Base-by-base conservation (phyloP, 2,113 vertebrate genomes). In the Lophochroa leadbeateri region DNA sequence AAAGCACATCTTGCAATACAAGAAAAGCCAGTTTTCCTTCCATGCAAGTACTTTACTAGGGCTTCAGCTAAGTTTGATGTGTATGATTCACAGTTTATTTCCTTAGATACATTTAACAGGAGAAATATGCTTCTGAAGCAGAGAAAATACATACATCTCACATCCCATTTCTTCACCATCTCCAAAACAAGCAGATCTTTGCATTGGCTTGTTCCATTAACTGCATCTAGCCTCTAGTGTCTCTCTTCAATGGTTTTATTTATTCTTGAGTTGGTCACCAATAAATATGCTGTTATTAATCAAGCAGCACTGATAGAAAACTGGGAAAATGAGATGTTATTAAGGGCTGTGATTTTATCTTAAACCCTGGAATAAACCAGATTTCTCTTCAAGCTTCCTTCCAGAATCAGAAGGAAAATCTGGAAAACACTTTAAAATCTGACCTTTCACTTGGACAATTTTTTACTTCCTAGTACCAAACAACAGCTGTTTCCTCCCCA, bases 11-110 rank as follows among this genome's bases (percentile, higher is more conserved):
- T 8, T 52, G 44, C 76, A 96, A 60, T 57, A 72, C 3, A 10
- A 68, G 57, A 87, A 91, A 94, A 91, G 14, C 6, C 70, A 77
- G 19, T 72, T 85, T 91, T 82, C 79, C 92, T 83, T 93, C 46
- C 50, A 49, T 44, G 12, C 7, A 79, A 90, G 69, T 11, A 76
- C 25, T 60, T 72, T 39, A 28, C 33, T 19, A 3, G 67, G 82
- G 74, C 31, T 82, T 82, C 58, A 58, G 70, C 74, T 85, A 41
- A 61, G 74, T 82, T 79, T 90, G 53, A 85, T 79, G 44, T 64
- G 43, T 39, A 55, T 29, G 41, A 82, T 47, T 33, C 77, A 75
- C 37, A 70, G 39, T 68, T 25, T 71, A 87, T 92, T 91, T 86
- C 81, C 77, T 89, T 44, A 63, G 69, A 76, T 61, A 43, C 39